A percentile compares a stretch with the other conserved stretches of the same genome.
These are phyloP conservation scores for Zelostemma sp. DNA, from an alignment of 1,140 invertebrate genomes.

Conservation along the genomic window DNA sequence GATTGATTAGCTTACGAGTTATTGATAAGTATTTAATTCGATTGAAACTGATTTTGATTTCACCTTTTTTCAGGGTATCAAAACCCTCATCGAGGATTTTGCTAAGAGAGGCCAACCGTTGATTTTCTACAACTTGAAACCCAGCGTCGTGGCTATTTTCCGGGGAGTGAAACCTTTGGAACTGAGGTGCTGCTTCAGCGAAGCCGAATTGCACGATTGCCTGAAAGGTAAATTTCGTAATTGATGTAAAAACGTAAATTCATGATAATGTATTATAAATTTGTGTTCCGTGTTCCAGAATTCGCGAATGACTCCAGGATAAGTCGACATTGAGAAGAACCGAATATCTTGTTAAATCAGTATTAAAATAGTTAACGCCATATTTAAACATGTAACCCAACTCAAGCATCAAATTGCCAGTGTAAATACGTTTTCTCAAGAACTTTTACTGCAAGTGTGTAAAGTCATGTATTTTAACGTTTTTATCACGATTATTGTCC, in stretches of 20 bases:
- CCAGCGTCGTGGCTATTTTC: conserved; percentile 78
- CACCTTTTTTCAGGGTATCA: conserved; percentile 76
- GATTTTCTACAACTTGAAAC: conserved; percentile 82
- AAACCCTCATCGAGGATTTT: conserved; percentile 82
- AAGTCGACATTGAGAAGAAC: not conserved
- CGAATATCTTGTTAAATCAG: conserved; percentile 1
- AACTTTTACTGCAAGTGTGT: not conserved
- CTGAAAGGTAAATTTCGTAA: conserved; percentile 66
- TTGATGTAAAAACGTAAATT: not conserved
- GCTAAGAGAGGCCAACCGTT: conserved; percentile 78
- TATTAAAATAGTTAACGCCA: not conserved
- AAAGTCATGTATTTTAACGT: too few relatives aligned
- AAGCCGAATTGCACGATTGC: conserved; percentile 75
- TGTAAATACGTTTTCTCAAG: not conserved
- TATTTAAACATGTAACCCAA: too few relatives aligned
- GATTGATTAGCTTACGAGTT: not conserved
- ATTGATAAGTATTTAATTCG: too few relatives aligned
- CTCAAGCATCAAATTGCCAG: too few relatives aligned
- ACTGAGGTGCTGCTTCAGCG: conserved; percentile 76
- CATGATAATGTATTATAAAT: not conserved
- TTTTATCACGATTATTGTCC: too few relatives aligned
- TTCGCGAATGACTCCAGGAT: not conserved
- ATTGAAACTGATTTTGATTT: conserved; percentile 9
- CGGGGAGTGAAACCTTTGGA: conserved; percentile 78
- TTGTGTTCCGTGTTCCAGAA: not conserved